phyloP scores from a whole-genome alignment of 2,113 vertebrate species.

The Neoarius graeffei region DNA sequence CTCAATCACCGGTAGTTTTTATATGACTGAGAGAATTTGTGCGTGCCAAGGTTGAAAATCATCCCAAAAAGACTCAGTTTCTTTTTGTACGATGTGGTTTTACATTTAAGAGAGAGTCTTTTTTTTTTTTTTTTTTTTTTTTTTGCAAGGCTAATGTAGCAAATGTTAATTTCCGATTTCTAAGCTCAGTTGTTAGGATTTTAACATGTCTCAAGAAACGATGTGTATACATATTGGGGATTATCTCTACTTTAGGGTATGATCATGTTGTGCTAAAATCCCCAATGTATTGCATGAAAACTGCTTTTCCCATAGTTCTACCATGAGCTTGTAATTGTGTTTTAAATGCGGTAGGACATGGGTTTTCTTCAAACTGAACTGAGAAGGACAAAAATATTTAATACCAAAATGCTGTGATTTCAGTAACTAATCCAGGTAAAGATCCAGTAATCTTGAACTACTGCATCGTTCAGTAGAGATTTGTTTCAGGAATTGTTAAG shows the following conservation, averaged over 20 bases:
- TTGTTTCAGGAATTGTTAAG: too few relatives aligned
- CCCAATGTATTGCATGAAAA: not conserved
- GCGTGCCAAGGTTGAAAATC: conserved; percentile 32
- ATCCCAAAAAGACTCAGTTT: not conserved
- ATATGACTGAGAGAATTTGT: not conserved
- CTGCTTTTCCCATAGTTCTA: not conserved
- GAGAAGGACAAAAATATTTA: not conserved
- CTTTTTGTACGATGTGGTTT: not conserved
- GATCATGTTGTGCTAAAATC: not conserved
- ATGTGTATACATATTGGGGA: not conserved
- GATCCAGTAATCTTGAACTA: not conserved
- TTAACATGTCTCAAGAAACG: not conserved
- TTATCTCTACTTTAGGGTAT: not conserved
- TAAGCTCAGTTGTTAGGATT: not conserved
- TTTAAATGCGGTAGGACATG: not conserved
- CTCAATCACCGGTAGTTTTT: not conserved
- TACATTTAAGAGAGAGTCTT: not conserved
- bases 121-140: not conserved
- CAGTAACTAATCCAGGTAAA: not conserved
- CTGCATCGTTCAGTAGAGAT: not conserved
- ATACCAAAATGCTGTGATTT: not conserved
- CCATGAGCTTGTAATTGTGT: not conserved
- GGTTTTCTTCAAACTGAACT: not conserved
- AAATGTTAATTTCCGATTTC: not conserved
- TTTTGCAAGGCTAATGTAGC: not conserved